Evolutionary conservation across 2,113 vertebrate genomes (phyloP), one percentile per base, ranked within the genome.

Genomic region (Melozone crissalis): DNA sequence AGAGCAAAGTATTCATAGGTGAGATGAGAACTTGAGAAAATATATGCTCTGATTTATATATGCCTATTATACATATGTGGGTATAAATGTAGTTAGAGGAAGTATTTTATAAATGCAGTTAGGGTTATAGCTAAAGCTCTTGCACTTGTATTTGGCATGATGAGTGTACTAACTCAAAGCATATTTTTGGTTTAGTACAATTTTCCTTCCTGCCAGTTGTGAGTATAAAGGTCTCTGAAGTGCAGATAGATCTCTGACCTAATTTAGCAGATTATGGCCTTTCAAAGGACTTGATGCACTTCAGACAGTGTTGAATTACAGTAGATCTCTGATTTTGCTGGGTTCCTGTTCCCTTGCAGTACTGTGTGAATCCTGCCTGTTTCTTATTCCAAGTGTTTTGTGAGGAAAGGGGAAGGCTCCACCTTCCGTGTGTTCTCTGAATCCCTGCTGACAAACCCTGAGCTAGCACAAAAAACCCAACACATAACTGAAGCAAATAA

Each of bases 1-100:
- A 47, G n/a, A 61, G 17, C 15, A 3, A 49, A 46, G 10, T 72
- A 20, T 65, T 87, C 11, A 3, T 44, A 43, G 26, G 28, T 76
- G 69, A 75, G 22, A 49, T 65, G n/a, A 82, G 62, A 81, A 78
- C 35, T 59, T 62, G 5, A 63, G 75, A 57, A 83, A 74, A 43
- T 68, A 18, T 3, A 3, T 17, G 17, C 6, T 86, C 43, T 31
- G 5, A 5, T 75, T 63, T 62, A 5, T 71, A 12, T 44, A 37
- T 76, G 17, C 12, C 13, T 52, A 0, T 74, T 51, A 22, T 1
- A 14, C 47, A 33, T 33, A 24, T 0, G 0, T 31, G 9, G 23
- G 15, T 63, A 20, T 51, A 52, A 51, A 52, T 59, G 33, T 20
- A 35, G 17, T 20, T 58, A 63, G 73, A 66, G 73, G n/a, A 89